Percentiles rank a stretch among this genome's conserved stretches.
These are phyloP conservation scores for Microtus montanus DNA, from an alignment of 2,113 vertebrate genomes.

Conservation along the genomic window DNA sequence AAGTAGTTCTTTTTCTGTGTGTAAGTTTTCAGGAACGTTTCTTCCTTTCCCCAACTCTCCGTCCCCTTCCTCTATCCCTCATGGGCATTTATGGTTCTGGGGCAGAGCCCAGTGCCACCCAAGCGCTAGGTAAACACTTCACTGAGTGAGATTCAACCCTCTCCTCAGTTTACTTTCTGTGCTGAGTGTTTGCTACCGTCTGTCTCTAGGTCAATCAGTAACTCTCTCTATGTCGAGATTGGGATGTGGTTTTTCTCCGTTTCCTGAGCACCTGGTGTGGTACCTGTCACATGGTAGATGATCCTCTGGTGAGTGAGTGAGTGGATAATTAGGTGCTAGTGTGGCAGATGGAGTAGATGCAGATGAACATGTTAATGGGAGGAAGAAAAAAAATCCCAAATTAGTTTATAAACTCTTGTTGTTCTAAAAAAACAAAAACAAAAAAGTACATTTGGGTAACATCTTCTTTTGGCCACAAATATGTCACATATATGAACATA, in stretches of 20 bases:
- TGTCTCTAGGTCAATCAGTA: not conserved
- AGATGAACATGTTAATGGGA: not conserved
- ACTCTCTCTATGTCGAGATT: not conserved
- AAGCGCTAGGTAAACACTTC: not conserved
- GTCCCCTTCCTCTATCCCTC: not conserved
- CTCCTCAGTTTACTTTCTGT: not conserved
- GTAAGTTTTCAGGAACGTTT: not conserved
- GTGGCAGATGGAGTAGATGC: not conserved
- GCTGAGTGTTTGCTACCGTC: not conserved
- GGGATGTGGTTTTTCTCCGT: not conserved
- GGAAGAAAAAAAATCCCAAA: not conserved
- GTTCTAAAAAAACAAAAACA: not conserved
- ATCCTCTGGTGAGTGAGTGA: not conserved
- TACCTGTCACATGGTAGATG: not conserved
- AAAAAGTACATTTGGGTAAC: not conserved
- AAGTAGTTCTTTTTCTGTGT: not conserved
- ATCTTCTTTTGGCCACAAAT: not conserved
- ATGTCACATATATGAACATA: not conserved
- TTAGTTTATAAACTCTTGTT: not conserved
- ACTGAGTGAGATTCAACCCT: not conserved
- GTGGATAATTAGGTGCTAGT: not conserved
- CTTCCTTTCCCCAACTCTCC: not conserved
- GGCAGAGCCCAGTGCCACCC: not conserved
- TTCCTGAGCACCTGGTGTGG: not conserved
- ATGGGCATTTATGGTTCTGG: not conserved